Evolutionary conservation across 2,113 vertebrate genomes (phyloP).

Genomic region (Aphyosemion australe): DNA sequence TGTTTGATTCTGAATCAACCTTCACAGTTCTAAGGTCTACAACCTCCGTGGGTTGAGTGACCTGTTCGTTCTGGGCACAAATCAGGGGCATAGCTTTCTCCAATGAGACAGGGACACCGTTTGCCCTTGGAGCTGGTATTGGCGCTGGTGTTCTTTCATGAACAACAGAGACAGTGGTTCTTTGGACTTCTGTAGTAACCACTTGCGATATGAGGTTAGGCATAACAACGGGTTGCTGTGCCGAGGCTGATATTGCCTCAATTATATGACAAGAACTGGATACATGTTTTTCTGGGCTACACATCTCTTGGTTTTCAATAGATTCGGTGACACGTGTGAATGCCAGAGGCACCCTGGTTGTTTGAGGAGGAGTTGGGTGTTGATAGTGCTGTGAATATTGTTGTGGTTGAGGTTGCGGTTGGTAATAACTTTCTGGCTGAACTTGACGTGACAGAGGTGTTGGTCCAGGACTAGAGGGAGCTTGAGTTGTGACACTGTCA

Average conservation of each 20-base stretch:
- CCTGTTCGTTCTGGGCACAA: conserved; percentile 81
- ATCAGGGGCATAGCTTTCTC: conserved; percentile 76
- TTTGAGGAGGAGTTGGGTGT: conserved; percentile 68
- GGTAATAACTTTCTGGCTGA: conserved; percentile 57
- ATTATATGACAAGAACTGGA: conserved; percentile 82
- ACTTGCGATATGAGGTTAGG: conserved; percentile 81
- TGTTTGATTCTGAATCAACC: conserved; percentile 77
- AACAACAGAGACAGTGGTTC: conserved; percentile 81
- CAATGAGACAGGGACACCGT: conserved; percentile 76
- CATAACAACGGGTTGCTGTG: conserved; percentile 70
- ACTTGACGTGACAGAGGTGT: conserved; percentile 77
- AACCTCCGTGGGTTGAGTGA: conserved; percentile 82
- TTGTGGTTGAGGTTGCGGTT: conserved; percentile 59
- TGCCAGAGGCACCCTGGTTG: conserved; percentile 80
- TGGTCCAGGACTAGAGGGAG: conserved; percentile 82
- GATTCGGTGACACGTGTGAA: conserved; percentile 81
- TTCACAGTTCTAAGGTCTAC: conserved; percentile 94
- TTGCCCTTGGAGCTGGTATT: conserved; percentile 70
- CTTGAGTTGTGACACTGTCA: conserved; percentile 84
- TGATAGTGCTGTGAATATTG: conserved; percentile 59
- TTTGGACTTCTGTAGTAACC: conserved; percentile 82
- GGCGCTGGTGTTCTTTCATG: conserved; percentile 77
- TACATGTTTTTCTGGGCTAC: conserved; percentile 79
- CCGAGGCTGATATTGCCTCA: conserved; percentile 79
- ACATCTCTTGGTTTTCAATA: conserved; percentile 82